Evolutionary conservation across 2,797 vertebrate genomes (phyloP).

Genomic region (Peromyscus aztecus): DNA sequence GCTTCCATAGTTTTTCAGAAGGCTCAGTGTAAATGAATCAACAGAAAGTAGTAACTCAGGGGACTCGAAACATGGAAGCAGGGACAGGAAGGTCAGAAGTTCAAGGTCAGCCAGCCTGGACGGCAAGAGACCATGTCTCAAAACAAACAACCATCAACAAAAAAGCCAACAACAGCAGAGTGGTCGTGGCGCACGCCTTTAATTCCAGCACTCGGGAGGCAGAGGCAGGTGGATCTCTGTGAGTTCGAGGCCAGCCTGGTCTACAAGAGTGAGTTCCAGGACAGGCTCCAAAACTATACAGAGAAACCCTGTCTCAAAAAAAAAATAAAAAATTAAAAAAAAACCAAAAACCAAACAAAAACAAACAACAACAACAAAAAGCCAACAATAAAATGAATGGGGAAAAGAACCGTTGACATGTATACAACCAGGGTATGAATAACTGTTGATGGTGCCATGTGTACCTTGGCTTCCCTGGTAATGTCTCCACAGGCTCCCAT

Average conservation of each 20-base stretch:
- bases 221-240: too few species aligned
- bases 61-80: background rate
- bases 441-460: accelerated
- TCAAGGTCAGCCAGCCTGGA: background rate
- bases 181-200: too few species aligned
- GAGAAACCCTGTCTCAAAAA: background rate
- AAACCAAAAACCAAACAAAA: background rate
- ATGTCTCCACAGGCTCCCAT: background rate
- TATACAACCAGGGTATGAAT: accelerated
- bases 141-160: background rate
- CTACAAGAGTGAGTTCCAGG: too few species aligned
- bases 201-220: too few species aligned
- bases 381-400: background rate
- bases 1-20: accelerated
- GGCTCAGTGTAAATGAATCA: accelerated
- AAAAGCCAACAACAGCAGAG: background rate
- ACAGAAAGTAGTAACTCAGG: background rate
- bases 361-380: background rate
- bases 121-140: background rate
- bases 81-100: background rate
- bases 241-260: too few species aligned
- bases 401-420: background rate
- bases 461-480: background rate
- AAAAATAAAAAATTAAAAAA: too few species aligned
- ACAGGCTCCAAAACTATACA: too few species aligned